Conservation (phyloP, 2,113 vertebrate species). For the Elephas maximus region DNA sequence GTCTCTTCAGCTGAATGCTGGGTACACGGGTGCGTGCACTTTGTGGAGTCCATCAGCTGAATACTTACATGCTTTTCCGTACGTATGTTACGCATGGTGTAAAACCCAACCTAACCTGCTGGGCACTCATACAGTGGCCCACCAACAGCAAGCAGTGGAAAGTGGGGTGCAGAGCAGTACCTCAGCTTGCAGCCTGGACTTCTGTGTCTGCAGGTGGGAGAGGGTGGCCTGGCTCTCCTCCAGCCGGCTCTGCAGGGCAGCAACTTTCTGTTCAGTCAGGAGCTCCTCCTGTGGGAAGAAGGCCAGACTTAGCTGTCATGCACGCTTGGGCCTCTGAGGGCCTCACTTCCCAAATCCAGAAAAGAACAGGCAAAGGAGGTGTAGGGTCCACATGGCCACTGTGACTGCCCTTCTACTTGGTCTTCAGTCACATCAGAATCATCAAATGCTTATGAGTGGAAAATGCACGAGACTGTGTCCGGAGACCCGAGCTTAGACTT, state of each 20-base stretch:
- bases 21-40: background rate
- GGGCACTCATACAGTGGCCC: background rate
- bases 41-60: background rate
- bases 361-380: background rate
- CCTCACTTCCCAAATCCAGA: background rate
- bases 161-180: constrained; percentile 79
- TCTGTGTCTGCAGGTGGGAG: constrained; percentile 94
- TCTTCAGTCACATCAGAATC: background rate
- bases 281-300: constrained; percentile 91
- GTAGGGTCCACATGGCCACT: background rate
- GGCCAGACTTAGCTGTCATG: background rate
- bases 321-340: background rate
- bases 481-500: background rate
- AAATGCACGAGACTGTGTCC: background rate
- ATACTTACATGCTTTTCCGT: background rate
- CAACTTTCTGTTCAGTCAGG: constrained; percentile 91
- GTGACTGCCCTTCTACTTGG: background rate
- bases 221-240: constrained; percentile 94
- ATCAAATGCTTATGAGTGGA: background rate
- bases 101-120: background rate
- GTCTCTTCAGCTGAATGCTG: too few species aligned
- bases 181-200: constrained; percentile 93
- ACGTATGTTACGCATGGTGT: fast-evolving
- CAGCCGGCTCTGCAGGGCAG: constrained; percentile 92
- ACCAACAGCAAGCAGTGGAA: background rate